phyloP scores from a whole-genome alignment of 2,797 vertebrate species.

The Moxostoma hubbsi region DNA sequence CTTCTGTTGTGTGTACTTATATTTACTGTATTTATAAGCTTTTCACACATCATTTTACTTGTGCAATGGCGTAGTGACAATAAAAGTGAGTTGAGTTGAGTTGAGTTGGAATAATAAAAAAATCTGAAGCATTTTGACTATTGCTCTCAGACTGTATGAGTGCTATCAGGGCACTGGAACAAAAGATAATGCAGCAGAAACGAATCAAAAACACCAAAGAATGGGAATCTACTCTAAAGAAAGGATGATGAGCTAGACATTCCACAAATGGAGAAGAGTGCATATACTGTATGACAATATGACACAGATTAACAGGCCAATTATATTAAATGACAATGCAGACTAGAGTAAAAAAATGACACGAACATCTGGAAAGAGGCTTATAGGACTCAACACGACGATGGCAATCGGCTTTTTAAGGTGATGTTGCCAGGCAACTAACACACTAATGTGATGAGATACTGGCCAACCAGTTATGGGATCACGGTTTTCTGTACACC shows the following conservation, averaged over 20 bases:
- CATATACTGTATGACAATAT: background rate
- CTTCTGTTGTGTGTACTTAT: no score
- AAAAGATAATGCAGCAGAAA: background rate
- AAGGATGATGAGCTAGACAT: no score
- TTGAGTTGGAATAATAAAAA: no score
- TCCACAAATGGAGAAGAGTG: background rate
- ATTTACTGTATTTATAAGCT: no score
- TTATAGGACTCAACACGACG: background rate
- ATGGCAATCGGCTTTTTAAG: background rate
- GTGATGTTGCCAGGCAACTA: conserved; percentile 16
- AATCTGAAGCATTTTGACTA: no score
- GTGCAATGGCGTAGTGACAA: no score
- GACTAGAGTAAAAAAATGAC: background rate
- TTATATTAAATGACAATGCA: background rate
- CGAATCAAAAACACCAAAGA: background rate
- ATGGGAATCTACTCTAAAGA: background rate
- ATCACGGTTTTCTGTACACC: no score
- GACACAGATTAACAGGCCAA: background rate
- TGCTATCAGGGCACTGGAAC: no score
- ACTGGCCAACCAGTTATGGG: background rate
- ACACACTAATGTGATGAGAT: background rate
- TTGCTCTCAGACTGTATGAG: no score
- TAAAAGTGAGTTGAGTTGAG: no score
- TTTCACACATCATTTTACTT: no score
- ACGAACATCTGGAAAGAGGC: background rate